A percentile compares a stretch with the other conserved stretches of the same genome.
phyloP scores from a whole-genome alignment of 2,113 vertebrate species.

The Gymnobelideus leadbeateri region DNA sequence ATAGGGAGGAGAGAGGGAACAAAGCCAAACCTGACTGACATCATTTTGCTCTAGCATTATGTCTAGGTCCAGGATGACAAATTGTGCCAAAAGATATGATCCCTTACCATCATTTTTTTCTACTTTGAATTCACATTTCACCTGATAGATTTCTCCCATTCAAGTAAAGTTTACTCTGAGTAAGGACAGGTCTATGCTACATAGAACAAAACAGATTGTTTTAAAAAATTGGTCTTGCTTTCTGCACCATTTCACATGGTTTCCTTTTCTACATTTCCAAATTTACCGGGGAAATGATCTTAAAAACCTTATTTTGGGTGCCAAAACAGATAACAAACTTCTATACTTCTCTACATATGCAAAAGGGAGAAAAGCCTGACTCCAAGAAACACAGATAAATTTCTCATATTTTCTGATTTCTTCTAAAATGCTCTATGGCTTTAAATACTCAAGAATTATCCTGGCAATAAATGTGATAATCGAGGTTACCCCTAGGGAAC shows the following conservation, averaged over 20 bases:
- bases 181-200: neutral
- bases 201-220: neutral
- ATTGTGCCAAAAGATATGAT: neutral
- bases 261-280: constrained; percentile 37
- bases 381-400: constrained; percentile 30
- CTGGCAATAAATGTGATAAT: constrained; percentile 34
- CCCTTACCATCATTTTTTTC: neutral
- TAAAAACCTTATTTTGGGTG: constrained; percentile 41
- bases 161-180: constrained; percentile 20
- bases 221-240: constrained; percentile 33
- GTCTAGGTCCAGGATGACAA: neutral
- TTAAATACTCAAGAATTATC: constrained; percentile 30
- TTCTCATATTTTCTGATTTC: constrained; percentile 25
- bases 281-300: constrained; percentile 45
- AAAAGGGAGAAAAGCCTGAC: neutral
- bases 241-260: constrained; percentile 24
- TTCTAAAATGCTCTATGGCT: constrained; percentile 20
- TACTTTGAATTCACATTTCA: constrained; percentile 11
- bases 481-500: constrained; percentile 35
- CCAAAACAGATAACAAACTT: constrained; percentile 1
- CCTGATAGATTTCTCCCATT: neutral
- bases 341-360: neutral
- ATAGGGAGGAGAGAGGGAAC: neutral
- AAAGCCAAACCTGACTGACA: neutral
- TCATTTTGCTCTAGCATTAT: constrained; percentile 5